Evolutionary conservation across 2,113 vertebrate genomes (phyloP).

Genomic region (Athene noctua): DNA sequence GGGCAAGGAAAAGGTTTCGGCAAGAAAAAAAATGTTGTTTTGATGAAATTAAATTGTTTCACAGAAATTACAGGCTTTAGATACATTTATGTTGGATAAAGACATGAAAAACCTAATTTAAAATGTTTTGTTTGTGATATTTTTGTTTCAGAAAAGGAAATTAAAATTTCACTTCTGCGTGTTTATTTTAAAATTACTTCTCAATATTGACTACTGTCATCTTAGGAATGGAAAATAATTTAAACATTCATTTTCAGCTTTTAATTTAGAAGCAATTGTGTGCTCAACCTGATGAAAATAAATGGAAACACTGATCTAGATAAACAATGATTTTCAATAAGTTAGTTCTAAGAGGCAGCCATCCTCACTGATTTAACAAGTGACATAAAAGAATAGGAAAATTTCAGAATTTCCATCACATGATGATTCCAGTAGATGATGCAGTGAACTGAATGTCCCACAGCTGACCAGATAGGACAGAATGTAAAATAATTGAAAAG

Average conservation of each 20-base stretch:
- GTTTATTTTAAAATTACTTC: background rate
- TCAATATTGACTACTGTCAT: background rate
- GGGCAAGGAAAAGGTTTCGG: background rate
- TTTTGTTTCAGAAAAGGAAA: background rate
- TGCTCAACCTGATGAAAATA: background rate
- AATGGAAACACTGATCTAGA: background rate
- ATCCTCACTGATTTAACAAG: background rate
- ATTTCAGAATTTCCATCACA: background rate
- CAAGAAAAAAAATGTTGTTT: background rate
- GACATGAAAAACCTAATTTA: background rate
- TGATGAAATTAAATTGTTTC: background rate
- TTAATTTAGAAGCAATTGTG: background rate
- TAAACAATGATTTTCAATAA: background rate
- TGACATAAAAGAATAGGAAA: background rate
- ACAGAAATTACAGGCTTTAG: background rate
- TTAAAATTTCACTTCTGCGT: background rate
- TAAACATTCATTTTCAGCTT: background rate
- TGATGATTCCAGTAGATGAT: background rate
- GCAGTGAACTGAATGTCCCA: background rate
- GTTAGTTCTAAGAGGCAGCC: background rate
- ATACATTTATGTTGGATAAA: background rate
- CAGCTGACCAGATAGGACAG: background rate
- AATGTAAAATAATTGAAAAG: background rate
- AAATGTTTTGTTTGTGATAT: background rate
- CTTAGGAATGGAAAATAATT: background rate